Conservation (phyloP, 2,888 invertebrate species). For the Hipparchia sbordonii region DNA sequence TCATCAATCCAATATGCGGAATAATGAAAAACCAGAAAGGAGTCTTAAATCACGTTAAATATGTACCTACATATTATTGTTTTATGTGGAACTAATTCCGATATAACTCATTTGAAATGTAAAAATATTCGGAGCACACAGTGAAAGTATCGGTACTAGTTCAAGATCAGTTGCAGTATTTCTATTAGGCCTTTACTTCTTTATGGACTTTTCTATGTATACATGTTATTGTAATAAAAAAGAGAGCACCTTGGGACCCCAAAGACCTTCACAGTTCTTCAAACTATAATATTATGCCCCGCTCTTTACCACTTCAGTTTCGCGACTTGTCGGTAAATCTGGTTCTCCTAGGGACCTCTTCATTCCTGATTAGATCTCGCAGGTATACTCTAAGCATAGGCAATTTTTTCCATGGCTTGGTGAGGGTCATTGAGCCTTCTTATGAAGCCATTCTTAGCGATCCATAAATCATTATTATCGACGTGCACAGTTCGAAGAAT, state of each 20-base stretch:
- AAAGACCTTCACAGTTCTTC: no score
- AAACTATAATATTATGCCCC: no score
- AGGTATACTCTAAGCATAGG: no score
- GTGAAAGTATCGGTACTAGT: slow-evolving; percentile 34
- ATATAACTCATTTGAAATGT: slow-evolving; percentile 31
- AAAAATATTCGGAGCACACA: slow-evolving; percentile 37
- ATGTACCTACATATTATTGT: neutral
- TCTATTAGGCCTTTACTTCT: neutral
- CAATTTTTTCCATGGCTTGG: no score
- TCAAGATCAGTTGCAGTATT: slow-evolving; percentile 28
- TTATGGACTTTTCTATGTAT: neutral
- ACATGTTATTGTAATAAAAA: neutral
- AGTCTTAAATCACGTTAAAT: neutral
- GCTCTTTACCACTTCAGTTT: no score
- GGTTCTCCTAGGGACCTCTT: no score
- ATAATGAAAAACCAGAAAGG: neutral
- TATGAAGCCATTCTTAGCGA: no score
- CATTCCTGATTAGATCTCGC: no score
- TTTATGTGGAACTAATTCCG: slow-evolving; percentile 30
- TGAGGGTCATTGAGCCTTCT: no score
- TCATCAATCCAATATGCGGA: neutral
- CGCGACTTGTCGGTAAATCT: neutral
- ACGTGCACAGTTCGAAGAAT: no score
- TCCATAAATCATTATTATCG: no score
- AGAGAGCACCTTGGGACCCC: neutral